Evolutionary conservation across 2,888 invertebrate species (phyloP), one percentile per base, ranked within the genome.

Genomic region (Melanostoma mellinum): DNA sequence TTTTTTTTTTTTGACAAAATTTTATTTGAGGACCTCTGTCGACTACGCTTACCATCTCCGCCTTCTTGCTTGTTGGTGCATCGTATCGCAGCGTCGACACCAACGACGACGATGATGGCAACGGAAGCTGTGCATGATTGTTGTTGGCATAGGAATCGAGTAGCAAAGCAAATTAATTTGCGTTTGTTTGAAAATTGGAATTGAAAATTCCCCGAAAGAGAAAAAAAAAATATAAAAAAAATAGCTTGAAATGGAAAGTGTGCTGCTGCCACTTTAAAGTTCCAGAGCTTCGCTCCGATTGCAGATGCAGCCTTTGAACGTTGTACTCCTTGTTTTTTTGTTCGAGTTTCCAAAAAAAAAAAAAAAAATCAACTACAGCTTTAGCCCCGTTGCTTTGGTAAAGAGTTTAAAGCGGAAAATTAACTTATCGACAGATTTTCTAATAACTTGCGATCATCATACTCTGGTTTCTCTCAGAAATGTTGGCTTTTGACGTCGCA

Each of bases 401-500:
- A 50, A 38, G 79, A 79, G 71, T 79, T 84, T 79, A 71, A 79
- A 84, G 67, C 74, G 79, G 75, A 79, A 84, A 79, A 84, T 84
- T 79, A 84, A 84, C 84, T 84, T 84, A 84, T 84, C 79, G 84
- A 84, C 84, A 73, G 77, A 82, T 82, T 82, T 77, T 72, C 73
- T 77, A 82, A 82, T 82, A 84, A 75, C 74, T 75, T 79, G 58
- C 61, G 79, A 84, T 79, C 84, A 71, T 79, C 74, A 42, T 84
- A 46, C 48, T 74, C 35, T 35, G 20, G 35, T 61, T 48, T 48
- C 61, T 46, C 35, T 6, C 20, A 40, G 40, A 48, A 50, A 30
- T 61, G 46, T 48, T 48, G 35, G 48, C n/a, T 48, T 48, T 65
- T 50, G 40, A 50, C 50, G 52, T n/a, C n/a, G n/a, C n/a, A n/a